Evolutionary conservation across 2,888 invertebrate genomes (phyloP), one percentile per base, ranked within the genome.

Genomic region (Amitus sp.): DNA sequence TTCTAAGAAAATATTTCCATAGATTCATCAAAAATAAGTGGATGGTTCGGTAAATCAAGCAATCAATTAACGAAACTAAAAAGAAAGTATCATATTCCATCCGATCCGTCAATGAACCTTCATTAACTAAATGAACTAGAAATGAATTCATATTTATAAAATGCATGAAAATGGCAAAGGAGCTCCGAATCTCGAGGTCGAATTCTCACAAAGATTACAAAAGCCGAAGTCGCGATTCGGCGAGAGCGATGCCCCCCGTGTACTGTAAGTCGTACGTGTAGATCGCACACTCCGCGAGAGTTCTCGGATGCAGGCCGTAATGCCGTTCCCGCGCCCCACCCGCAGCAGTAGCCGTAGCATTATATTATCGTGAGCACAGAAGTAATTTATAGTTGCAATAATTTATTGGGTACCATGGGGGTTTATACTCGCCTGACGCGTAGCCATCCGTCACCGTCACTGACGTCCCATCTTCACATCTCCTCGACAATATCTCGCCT

Each of bases 381-480:
- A 80, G 81, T 82, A 82, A 82, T 81, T 82, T 82, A 82, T 82
- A 81, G 82, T 81, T 82, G 80, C 82, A 81, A 82, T 82, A 82
- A 82, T 82, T 82, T 82, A 82, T 82, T 82, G 80, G 82, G 76
- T 81, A 81, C 80, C 80, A 80, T 80, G 80, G 63, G 81, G 80
- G 80, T 80, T 82, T 82, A 81, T 81, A 81, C 79, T 82, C 78
- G 82, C 81, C 80, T 82, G 82, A 82, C 80, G 80, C 76, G 74
- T 76, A 78, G 80, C 81, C 81, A 82, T 81, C 82, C 81, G 81
- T 82, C 81, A 82, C 81, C 81, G 82, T 81, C 81, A 81, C 76
- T 81, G 80, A 82, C 81, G 82, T 81, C 81, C 81, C 76, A 78
- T 70, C 68, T 79, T 80, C 74, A 71, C 67, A 68, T 52, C 69